Conservation (phyloP, 1,140 invertebrate genomes). For the Grapholita molesta region DNA sequence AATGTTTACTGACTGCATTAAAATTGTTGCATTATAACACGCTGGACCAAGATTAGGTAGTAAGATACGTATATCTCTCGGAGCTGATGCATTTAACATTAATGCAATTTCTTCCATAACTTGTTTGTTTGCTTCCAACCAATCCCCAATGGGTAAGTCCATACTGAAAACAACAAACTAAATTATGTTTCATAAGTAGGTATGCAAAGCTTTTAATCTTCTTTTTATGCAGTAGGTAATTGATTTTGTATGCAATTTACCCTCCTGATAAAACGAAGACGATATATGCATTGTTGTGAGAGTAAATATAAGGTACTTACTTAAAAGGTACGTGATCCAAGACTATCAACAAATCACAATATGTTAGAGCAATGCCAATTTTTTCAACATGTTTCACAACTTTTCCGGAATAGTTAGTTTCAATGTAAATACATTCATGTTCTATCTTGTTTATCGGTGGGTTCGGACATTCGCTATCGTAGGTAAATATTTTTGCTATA, state of each 20-base stretch:
- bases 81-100: slow-evolving; percentile 68
- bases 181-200: no score
- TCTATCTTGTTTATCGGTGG: slow-evolving; percentile 54
- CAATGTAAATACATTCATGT: slow-evolving; percentile 53
- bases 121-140: slow-evolving; percentile 54
- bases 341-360: slow-evolving; percentile 56
- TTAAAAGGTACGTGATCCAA: slow-evolving; percentile 58
- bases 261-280: no score
- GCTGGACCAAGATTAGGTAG: slow-evolving; percentile 71
- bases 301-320: no score
- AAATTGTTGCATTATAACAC: slow-evolving; percentile 73
- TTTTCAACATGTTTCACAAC: slow-evolving; percentile 56
- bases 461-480: slow-evolving; percentile 44
- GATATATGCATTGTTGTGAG: no score
- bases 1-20: slow-evolving; percentile 60
- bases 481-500: slow-evolving; percentile 58
- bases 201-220: no score
- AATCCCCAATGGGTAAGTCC: slow-evolving; percentile 49
- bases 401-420: slow-evolving; percentile 43
- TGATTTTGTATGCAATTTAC: no score
- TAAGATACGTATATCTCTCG: slow-evolving; percentile 58
- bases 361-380: slow-evolving; percentile 60
- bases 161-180: slow-evolving; percentile 38
- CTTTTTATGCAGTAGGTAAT: no score
- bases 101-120: slow-evolving; percentile 52